Evolutionary conservation across 2,797 vertebrate genomes (phyloP).

Genomic region (Microctenopoma stevenorrisi): DNA sequence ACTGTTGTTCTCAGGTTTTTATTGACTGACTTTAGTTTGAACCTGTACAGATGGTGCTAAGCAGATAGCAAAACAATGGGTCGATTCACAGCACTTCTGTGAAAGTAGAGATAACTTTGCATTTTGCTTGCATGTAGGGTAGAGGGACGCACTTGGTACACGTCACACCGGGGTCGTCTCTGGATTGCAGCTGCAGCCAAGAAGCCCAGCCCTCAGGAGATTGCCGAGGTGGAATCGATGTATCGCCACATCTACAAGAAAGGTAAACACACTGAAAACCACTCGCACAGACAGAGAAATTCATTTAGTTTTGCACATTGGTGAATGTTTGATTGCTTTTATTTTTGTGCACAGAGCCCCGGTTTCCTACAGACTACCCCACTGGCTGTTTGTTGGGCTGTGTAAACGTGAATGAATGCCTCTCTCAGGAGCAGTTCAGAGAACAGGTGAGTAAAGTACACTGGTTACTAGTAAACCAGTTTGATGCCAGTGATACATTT

Average conservation of each 20-base stretch:
- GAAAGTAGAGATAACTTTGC: not conserved
- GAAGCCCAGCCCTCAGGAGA: constrained; percentile 90
- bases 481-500: not conserved
- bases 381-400: constrained; percentile 94
- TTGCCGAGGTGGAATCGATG: constrained; percentile 88
- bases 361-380: constrained; percentile 90
- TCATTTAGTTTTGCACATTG: not conserved
- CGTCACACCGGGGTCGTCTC: constrained; percentile 92
- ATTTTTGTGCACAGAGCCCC: constrained; percentile 79
- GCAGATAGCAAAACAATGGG: no score
- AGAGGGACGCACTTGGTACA: constrained; percentile 97
- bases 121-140: constrained; percentile 80
- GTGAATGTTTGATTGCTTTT: constrained; percentile 8
- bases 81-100: no score
- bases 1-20: no score
- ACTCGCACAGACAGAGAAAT: not conserved
- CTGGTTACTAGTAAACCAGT: not conserved
- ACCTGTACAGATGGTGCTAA: no score
- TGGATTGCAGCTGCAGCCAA: constrained; percentile 97
- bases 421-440: constrained; percentile 92
- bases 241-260: constrained; percentile 85
- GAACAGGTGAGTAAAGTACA: constrained; percentile 88
- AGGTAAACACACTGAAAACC: constrained; percentile 77
- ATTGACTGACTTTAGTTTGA: no score
- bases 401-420: constrained; percentile 91